phyloP scores from a whole-genome alignment of 1,140 invertebrate species.

The Musca vetustissima region DNA sequence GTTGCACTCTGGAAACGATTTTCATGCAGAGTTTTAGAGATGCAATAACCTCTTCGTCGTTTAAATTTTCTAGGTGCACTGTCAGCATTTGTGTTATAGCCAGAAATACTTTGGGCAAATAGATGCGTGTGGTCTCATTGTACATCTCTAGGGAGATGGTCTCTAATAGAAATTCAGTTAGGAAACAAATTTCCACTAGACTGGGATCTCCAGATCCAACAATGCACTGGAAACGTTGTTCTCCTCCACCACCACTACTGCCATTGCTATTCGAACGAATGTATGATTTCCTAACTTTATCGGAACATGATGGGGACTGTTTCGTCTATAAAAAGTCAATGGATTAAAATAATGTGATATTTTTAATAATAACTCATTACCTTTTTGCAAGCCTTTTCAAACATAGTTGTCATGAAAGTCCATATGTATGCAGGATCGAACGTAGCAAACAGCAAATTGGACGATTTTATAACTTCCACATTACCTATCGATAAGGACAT shows the following conservation, averaged over 20 bases:
- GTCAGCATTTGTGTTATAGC: slow-evolving; percentile 67
- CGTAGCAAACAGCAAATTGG: slow-evolving; percentile 82
- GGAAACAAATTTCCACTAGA: slow-evolving; percentile 67
- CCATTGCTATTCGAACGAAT: background rate
- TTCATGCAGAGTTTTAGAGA: slow-evolving; percentile 72
- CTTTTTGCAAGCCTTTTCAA: slow-evolving; percentile 65
- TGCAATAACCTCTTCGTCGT: slow-evolving; percentile 65
- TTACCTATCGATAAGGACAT: slow-evolving; percentile 54
- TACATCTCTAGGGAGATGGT: slow-evolving; percentile 79
- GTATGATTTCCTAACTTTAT: background rate
- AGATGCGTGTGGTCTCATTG: slow-evolving; percentile 77
- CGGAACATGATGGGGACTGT: background rate
- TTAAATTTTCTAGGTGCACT: slow-evolving; percentile 62
- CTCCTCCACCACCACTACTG: background rate
- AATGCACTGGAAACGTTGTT: slow-evolving; percentile 52
- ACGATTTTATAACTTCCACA: slow-evolving; percentile 74
- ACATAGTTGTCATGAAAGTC: slow-evolving; percentile 76
- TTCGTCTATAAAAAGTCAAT: background rate
- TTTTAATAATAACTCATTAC: slow-evolving; percentile 25
- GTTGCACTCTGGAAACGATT: slow-evolving; percentile 77
- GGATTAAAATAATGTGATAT: too few species aligned
- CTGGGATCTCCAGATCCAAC: slow-evolving; percentile 66
- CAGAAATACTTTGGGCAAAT: slow-evolving; percentile 73
- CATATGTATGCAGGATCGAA: slow-evolving; percentile 86
- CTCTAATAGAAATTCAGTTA: slow-evolving; percentile 79